Evolutionary conservation across 2,797 vertebrate genomes (phyloP).

Genomic region (Melanitta fusca): DNA sequence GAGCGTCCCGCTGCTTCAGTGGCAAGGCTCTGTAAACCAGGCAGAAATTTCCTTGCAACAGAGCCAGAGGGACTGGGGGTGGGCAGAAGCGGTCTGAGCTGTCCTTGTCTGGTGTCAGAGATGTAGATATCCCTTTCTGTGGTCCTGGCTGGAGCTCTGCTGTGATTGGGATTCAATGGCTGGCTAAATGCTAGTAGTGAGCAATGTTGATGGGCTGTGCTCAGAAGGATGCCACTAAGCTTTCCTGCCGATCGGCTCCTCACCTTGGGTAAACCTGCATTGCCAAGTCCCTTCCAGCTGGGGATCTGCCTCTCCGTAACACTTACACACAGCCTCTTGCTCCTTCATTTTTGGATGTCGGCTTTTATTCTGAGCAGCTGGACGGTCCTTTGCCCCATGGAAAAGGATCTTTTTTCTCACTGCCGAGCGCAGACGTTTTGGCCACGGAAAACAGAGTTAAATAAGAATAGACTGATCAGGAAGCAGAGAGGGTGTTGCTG

Average conservation of each 20-base stretch:
- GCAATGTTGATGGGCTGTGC: background rate
- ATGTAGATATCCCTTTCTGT: background rate
- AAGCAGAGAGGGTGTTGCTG: slow-evolving; percentile 22
- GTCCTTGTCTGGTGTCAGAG: background rate
- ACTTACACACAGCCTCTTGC: background rate
- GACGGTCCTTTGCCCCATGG: background rate
- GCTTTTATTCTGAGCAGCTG: background rate
- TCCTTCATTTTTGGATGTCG: background rate
- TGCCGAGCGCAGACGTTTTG: background rate
- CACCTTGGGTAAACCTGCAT: background rate
- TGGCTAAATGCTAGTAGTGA: background rate
- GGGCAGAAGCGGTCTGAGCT: background rate
- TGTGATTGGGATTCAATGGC: background rate
- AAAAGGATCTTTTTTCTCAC: background rate
- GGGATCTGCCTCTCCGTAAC: background rate
- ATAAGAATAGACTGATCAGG: slow-evolving; percentile 43
- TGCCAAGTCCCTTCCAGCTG: background rate
- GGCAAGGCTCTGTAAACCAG: slow-evolving; percentile 16
- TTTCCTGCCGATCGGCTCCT: background rate
- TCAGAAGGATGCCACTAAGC: background rate
- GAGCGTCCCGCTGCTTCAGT: slow-evolving; percentile 17
- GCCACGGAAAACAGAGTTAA: slow-evolving; percentile 1
- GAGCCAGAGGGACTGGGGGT: background rate
- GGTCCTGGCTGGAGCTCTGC: background rate
- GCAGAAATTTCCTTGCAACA: slow-evolving; percentile 14